These are phyloP conservation scores for Rhegmatorhina hoffmannsi DNA, from an alignment of 2,113 vertebrate genomes.

Conservation along the genomic window DNA sequence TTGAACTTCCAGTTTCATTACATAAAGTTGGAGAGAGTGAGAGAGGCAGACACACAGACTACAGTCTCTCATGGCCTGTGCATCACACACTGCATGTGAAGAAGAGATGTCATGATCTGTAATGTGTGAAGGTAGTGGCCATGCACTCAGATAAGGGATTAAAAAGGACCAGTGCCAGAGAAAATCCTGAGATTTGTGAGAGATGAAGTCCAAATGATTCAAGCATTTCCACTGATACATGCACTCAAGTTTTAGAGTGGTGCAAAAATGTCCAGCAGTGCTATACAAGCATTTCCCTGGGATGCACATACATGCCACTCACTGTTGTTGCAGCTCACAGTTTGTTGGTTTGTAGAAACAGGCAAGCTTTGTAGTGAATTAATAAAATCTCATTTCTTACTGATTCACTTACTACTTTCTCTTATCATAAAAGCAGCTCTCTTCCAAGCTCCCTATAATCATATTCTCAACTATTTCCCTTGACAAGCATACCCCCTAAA, in stretches of 20 bases:
- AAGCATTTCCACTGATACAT: not conserved
- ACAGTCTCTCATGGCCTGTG: not conserved
- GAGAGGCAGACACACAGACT: not conserved
- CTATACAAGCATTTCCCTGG: not conserved
- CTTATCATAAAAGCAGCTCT: not conserved
- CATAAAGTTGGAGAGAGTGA: not conserved
- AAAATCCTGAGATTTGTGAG: not conserved
- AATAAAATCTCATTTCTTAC: not conserved
- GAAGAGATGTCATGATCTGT: not conserved
- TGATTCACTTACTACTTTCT: not conserved
- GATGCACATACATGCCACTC: fast-evolving
- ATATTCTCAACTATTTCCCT: not conserved
- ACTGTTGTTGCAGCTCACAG: not conserved
- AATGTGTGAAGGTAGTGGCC: not conserved
- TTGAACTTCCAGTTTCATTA: not conserved
- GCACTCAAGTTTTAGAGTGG: not conserved
- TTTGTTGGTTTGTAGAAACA: not conserved
- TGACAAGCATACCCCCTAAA: not conserved
- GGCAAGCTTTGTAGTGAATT: not conserved
- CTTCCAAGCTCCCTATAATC: not conserved
- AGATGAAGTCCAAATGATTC: not conserved
- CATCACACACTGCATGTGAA: not conserved
- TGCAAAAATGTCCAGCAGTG: not conserved
- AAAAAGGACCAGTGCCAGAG: not conserved
- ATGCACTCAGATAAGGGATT: not conserved